Evolutionary conservation across 2,797 vertebrate species (phyloP).

Genomic region (Gobio occitaniae): DNA sequence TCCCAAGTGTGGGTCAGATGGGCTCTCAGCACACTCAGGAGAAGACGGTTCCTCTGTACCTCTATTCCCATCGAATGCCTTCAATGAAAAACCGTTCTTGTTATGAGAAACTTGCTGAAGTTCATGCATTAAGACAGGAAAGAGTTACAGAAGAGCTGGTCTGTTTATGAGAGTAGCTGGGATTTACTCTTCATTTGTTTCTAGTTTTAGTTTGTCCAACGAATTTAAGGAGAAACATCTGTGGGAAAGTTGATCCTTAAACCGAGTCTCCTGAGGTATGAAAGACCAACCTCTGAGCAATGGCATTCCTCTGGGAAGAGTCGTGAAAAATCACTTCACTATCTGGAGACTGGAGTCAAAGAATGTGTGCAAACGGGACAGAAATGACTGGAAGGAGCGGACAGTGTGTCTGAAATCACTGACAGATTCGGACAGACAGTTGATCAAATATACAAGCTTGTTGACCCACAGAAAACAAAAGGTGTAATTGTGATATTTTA

Average conservation of each 20-base stretch:
- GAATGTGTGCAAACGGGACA: neutral
- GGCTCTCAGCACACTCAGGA: conserved; percentile 50
- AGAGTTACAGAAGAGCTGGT: conserved; percentile 25
- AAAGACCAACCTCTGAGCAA: neutral
- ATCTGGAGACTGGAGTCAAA: neutral
- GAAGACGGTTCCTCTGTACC: conserved; percentile 56
- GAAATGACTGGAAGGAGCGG: neutral
- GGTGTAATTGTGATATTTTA: neutral
- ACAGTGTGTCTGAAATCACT: neutral
- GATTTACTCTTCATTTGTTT: neutral
- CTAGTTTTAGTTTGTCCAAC: neutral
- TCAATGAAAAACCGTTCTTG: conserved; percentile 10
- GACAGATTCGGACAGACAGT: neutral
- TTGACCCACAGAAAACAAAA: neutral
- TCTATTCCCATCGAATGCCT: conserved; percentile 54
- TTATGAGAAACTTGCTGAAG: conserved; percentile 10
- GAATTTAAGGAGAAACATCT: neutral
- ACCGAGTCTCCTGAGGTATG: neutral
- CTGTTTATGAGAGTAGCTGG: neutral
- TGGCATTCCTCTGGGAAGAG: neutral
- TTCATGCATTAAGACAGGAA: conserved; percentile 7
- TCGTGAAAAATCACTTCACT: neutral
- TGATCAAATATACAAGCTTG: neutral
- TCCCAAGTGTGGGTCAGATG: conserved; percentile 41
- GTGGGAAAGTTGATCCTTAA: neutral